phyloP scores from a whole-genome alignment of 2,797 vertebrate genomes.

The Sebastiscus albofasciatus region DNA sequence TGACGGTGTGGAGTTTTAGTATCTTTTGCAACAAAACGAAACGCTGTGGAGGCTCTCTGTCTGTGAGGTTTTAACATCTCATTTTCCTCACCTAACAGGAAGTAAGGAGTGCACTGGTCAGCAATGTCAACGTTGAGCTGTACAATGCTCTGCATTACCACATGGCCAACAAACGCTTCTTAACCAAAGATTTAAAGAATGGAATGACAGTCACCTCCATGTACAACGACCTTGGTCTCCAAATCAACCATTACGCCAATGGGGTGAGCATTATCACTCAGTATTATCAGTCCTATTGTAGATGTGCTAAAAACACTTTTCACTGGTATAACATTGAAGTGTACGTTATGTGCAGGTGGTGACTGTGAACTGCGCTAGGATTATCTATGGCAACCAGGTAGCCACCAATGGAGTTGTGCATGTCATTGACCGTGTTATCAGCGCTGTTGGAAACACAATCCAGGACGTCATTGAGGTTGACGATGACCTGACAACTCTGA shows the following conservation, averaged over 20 bases:
- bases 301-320: neutral
- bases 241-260: conserved; percentile 95
- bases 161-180: conserved; percentile 92
- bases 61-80: neutral
- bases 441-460: conserved; percentile 88
- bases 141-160: conserved; percentile 97
- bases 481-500: conserved; percentile 90
- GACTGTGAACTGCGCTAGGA: conserved; percentile 96
- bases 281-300: neutral
- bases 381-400: conserved; percentile 95
- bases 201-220: conserved; percentile 90
- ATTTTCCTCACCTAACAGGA: conserved; percentile 74
- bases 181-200: conserved; percentile 97
- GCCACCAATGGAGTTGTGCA: conserved; percentile 99
- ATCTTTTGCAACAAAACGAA: neutral
- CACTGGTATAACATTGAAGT: neutral
- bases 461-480: conserved; percentile 87
- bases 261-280: conserved; percentile 84
- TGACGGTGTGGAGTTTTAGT: too few relatives aligned
- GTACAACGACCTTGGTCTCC: conserved; percentile 90
- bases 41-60: neutral
- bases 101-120: conserved; percentile 87
- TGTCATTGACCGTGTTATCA: conserved; percentile 94
- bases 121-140: conserved; percentile 96
- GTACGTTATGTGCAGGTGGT: conserved; percentile 85